Percentiles rank a stretch among this genome's conserved stretches.
These are phyloP conservation scores for Lytechinus variegatus DNA, from an alignment of 35 echinoderm and acorn worm species.

Conservation along the genomic window DNA sequence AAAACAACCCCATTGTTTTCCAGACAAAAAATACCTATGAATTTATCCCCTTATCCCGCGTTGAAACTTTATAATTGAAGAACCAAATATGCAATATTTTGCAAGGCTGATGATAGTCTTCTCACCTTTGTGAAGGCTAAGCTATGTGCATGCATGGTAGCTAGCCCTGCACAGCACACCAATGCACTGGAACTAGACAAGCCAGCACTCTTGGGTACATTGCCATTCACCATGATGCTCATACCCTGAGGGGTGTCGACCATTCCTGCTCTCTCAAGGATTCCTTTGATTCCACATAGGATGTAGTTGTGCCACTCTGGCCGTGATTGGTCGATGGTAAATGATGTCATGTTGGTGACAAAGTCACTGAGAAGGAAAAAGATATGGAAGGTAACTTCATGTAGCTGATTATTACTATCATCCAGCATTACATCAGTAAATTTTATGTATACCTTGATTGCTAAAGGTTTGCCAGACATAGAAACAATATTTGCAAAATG, in stretches of 20 bases:
- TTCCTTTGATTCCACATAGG: slow-evolving; percentile 86
- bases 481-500: too few relatives aligned
- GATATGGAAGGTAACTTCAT: neutral
- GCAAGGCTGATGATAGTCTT: neutral
- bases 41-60: too few relatives aligned
- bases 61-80: too few relatives aligned
- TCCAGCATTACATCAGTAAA: too few relatives aligned
- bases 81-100: too few relatives aligned
- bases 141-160: slow-evolving; percentile 83
- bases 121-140: slow-evolving; percentile 83
- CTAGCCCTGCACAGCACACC: slow-evolving; percentile 88
- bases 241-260: slow-evolving; percentile 57
- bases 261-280: slow-evolving; percentile 66
- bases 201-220: slow-evolving; percentile 74
- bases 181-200: slow-evolving; percentile 96
- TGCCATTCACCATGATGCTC: slow-evolving; percentile 75
- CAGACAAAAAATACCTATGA: too few relatives aligned
- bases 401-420: neutral
- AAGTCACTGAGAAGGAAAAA: slow-evolving; percentile 47
- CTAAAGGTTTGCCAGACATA: too few relatives aligned
- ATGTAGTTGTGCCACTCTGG: slow-evolving; percentile 90
- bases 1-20: too few relatives aligned
- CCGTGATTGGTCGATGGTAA: slow-evolving; percentile 64
- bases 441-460: too few relatives aligned
- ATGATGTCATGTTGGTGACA: slow-evolving; percentile 51